Evolutionary conservation across 2,888 invertebrate genomes (phyloP).

Genomic region (Sesia apiformis): DNA sequence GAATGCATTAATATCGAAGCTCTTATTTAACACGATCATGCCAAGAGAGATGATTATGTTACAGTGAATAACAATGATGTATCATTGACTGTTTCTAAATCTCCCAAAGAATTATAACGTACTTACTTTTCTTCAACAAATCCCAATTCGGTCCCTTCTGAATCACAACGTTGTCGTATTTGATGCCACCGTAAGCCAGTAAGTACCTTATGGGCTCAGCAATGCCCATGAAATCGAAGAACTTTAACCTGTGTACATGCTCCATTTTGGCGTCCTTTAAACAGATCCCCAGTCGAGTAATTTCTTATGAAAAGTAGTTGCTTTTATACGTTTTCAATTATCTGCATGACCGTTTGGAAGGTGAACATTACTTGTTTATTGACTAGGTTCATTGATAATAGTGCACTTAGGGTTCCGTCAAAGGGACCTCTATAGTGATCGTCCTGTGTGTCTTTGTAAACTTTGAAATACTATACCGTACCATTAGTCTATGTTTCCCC

Average conservation of each 20-base stretch:
- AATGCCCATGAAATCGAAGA: conserved; percentile 28
- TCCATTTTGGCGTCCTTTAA: conserved; percentile 15
- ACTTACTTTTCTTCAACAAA: conserved; percentile 17
- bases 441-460: too few relatives aligned
- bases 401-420: too few relatives aligned
- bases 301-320: neutral
- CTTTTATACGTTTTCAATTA: conserved; percentile 1
- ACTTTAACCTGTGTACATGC: conserved; percentile 26
- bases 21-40: too few relatives aligned
- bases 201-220: conserved; percentile 30
- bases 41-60: too few relatives aligned
- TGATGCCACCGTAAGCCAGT: conserved; percentile 27
- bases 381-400: neutral
- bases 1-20: too few relatives aligned
- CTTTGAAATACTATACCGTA: too few relatives aligned
- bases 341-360: neutral
- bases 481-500: too few relatives aligned
- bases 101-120: neutral
- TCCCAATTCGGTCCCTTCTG: conserved; percentile 16
- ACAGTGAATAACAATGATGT: too few relatives aligned
- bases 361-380: neutral
- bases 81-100: too few relatives aligned
- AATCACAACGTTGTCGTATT: conserved; percentile 24
- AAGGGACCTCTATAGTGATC: too few relatives aligned
- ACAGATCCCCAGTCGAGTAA: conserved; percentile 3